phyloP scores from a whole-genome alignment of 1,140 invertebrate genomes.

The Radopholus similis region DNA sequence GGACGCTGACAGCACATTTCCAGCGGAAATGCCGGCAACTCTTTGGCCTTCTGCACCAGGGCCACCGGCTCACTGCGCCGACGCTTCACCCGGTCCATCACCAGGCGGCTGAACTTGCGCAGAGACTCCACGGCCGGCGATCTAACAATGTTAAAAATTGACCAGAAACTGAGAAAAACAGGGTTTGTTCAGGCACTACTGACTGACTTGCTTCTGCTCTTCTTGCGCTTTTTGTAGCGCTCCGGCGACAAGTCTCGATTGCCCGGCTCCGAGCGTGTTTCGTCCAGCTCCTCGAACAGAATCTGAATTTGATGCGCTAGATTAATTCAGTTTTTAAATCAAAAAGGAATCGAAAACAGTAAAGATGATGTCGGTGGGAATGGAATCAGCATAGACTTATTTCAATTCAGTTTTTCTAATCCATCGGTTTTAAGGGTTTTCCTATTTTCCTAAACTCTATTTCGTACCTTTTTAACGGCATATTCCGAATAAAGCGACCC shows the following conservation, averaged over 20 bases:
- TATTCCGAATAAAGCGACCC: too few relatives aligned
- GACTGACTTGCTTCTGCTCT: slow-evolving; percentile 40
- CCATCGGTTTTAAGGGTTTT: too few relatives aligned
- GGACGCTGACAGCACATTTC: slow-evolving; percentile 31
- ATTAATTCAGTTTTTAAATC: too few relatives aligned
- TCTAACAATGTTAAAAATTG: slow-evolving; percentile 23
- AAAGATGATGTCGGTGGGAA: too few relatives aligned
- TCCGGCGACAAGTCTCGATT: slow-evolving; percentile 18
- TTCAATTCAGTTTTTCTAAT: too few relatives aligned
- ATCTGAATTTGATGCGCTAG: not conserved
- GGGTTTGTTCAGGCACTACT: not conserved
- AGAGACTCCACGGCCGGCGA: slow-evolving; percentile 51
- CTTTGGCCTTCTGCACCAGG: slow-evolving; percentile 6
- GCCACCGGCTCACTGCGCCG: slow-evolving; percentile 34
- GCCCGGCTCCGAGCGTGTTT: slow-evolving; percentile 4
- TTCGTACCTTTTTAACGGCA: too few relatives aligned
- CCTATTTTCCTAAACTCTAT: too few relatives aligned
- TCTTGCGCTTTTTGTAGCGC: not conserved
- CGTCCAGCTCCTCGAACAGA: slow-evolving; percentile 7
- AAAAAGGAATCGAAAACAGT: too few relatives aligned
- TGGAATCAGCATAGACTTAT: too few relatives aligned
- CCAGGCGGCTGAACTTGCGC: slow-evolving; percentile 37
- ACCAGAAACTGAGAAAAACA: not conserved
- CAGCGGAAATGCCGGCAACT: slow-evolving; percentile 33
- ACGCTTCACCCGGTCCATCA: slow-evolving; percentile 43